A percentile compares a stretch with the other conserved stretches of the same genome.
Conservation (phyloP, 2,113 vertebrate genomes). For the Lanius ludovicianus region DNA sequence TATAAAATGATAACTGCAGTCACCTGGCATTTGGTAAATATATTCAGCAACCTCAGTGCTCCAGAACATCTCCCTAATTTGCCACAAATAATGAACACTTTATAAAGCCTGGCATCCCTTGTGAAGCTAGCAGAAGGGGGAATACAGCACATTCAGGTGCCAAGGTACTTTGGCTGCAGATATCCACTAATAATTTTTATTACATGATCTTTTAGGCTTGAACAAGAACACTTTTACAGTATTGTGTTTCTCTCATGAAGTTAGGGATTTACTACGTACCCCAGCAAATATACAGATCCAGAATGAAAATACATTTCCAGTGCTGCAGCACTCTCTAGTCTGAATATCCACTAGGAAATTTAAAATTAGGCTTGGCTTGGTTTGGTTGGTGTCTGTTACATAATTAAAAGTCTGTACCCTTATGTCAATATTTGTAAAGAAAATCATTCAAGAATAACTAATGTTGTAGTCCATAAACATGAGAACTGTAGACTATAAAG, state of each 20-base stretch:
- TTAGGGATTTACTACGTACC: background rate
- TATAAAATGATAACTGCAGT: background rate
- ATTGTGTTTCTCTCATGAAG: background rate
- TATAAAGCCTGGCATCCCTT: background rate
- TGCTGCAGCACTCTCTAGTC: background rate
- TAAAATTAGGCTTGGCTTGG: background rate
- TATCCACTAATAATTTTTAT: background rate
- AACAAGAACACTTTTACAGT: background rate
- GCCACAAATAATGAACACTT: background rate
- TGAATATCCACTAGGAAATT: background rate
- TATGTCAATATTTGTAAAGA: background rate
- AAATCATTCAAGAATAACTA: background rate
- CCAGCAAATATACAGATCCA: background rate
- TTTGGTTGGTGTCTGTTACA: background rate
- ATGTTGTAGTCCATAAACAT: background rate
- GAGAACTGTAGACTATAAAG: background rate
- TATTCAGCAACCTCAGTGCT: background rate
- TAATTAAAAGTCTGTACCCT: background rate
- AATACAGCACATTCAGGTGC: background rate
- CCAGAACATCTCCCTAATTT: background rate
- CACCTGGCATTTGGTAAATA: background rate
- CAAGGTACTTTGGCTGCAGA: background rate
- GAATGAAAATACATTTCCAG: background rate
- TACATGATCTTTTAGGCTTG: background rate
- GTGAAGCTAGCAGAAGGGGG: background rate